phyloP scores from a whole-genome alignment of 1,140 invertebrate species.

The Telenomus remus region DNA sequence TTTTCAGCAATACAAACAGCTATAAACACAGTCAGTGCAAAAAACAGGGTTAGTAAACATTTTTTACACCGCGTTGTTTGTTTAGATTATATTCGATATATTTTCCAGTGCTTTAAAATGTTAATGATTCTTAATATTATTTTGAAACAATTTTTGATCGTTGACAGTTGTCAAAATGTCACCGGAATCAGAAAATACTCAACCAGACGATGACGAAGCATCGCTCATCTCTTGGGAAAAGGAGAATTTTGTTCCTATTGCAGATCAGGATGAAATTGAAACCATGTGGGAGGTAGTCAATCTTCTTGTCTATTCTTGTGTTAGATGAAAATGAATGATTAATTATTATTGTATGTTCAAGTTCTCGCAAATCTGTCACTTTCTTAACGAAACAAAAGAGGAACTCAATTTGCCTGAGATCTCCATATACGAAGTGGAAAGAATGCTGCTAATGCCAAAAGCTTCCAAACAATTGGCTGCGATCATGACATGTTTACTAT shows the following conservation, averaged over 20 bases:
- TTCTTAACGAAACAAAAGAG: constrained; percentile 77
- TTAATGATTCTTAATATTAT: not conserved
- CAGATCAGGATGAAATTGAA: constrained; percentile 63
- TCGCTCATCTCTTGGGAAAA: constrained; percentile 59
- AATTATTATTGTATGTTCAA: constrained; percentile 41
- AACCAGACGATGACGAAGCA: constrained; percentile 55
- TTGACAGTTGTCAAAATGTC: constrained; percentile 22
- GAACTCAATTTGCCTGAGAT: constrained; percentile 73
- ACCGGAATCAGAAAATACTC: constrained; percentile 26
- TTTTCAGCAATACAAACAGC: too few species aligned
- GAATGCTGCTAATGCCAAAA: constrained; percentile 78
- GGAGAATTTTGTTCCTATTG: constrained; percentile 61
- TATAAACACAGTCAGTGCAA: too few species aligned
- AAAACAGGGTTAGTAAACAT: too few species aligned
- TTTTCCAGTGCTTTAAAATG: not conserved
- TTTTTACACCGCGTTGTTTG: too few species aligned
- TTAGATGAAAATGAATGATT: too few species aligned
- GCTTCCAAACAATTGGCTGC: constrained; percentile 76
- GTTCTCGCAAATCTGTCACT: constrained; percentile 78
- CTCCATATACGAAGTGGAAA: constrained; percentile 79
- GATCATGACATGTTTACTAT: constrained; percentile 79
- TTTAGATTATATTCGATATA: too few species aligned
- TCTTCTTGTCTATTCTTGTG: not conserved
- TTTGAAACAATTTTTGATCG: not conserved
- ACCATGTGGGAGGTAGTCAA: constrained; percentile 69